A percentile compares a stretch with the other conserved stretches of the same genome.
Evolutionary conservation across 2,888 invertebrate genomes (phyloP).

Genomic region (Drosophila kuntzei): DNA sequence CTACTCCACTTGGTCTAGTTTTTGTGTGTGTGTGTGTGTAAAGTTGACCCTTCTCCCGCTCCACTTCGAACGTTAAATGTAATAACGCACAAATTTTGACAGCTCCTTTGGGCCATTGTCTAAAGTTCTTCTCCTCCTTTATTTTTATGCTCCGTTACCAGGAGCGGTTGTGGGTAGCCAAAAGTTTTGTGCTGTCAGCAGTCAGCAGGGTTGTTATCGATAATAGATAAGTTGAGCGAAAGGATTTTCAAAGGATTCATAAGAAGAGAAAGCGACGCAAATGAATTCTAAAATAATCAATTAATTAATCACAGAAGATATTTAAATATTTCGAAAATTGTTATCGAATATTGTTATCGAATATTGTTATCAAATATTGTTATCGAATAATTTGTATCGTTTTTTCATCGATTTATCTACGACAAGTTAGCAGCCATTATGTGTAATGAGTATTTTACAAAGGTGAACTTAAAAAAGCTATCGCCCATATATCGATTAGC

Average conservation of each 20-base stretch:
- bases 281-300: background rate
- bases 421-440: too few species aligned
- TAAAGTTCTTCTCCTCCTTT: constrained; percentile 26
- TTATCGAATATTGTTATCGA: background rate
- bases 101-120: constrained; percentile 69
- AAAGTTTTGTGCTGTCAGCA: constrained; percentile 13
- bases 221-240: constrained; percentile 19
- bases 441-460: too few species aligned
- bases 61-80: constrained; percentile 52
- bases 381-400: too few species aligned
- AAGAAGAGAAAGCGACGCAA: background rate
- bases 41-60: constrained; percentile 15
- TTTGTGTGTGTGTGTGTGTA: constrained; percentile 1
- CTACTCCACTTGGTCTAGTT: background rate
- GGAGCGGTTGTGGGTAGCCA: background rate
- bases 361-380: background rate
- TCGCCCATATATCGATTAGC: background rate
- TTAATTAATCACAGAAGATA: background rate
- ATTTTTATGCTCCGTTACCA: background rate
- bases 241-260: background rate
- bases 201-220: constrained; percentile 28
- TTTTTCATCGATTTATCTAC: background rate
- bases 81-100: constrained; percentile 73
- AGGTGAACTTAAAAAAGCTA: too few species aligned
- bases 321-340: background rate